These are phyloP conservation scores for Clarias magur DNA, from an alignment of 2,113 vertebrate genomes.

Conservation along the genomic window DNA sequence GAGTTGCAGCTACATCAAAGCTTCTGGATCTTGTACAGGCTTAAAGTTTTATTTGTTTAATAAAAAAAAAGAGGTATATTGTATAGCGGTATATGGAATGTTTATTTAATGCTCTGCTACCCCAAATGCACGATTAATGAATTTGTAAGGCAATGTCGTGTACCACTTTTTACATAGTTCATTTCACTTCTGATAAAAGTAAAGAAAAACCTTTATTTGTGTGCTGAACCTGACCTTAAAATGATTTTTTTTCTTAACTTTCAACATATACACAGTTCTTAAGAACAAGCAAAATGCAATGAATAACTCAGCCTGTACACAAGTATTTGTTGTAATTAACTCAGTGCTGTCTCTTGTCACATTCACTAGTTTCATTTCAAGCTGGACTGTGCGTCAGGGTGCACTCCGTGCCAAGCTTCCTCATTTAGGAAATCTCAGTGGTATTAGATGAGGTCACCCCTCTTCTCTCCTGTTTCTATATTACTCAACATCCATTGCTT, in stretches of 20 bases:
- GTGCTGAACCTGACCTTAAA: not conserved
- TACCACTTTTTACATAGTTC: not conserved
- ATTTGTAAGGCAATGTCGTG: not conserved
- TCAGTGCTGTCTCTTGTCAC: constrained; percentile 62
- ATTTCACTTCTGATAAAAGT: not conserved
- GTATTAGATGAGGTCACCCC: constrained; percentile 54
- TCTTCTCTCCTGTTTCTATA: constrained; percentile 3
- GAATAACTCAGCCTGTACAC: constrained; percentile 46
- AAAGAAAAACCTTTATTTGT: not conserved
- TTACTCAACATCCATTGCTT: not conserved
- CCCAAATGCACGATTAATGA: not conserved
- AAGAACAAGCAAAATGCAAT: not conserved
- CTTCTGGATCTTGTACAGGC: not conserved
- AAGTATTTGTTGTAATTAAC: constrained; percentile 61
- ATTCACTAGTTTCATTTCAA: constrained; percentile 66
- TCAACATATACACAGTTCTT: not conserved
- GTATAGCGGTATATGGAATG: not conserved
- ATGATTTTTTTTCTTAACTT: not conserved
- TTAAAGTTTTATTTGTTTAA: not conserved
- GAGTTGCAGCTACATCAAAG: too few relatives aligned
- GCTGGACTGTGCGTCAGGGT: constrained; percentile 51
- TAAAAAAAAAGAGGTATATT: not conserved
- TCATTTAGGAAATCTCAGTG: constrained; percentile 66
- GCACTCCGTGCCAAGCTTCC: constrained; percentile 62
- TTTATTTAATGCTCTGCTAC: not conserved